Evolutionary conservation across 2,113 vertebrate species (phyloP).

Genomic region (Rhinoderma darwinii): DNA sequence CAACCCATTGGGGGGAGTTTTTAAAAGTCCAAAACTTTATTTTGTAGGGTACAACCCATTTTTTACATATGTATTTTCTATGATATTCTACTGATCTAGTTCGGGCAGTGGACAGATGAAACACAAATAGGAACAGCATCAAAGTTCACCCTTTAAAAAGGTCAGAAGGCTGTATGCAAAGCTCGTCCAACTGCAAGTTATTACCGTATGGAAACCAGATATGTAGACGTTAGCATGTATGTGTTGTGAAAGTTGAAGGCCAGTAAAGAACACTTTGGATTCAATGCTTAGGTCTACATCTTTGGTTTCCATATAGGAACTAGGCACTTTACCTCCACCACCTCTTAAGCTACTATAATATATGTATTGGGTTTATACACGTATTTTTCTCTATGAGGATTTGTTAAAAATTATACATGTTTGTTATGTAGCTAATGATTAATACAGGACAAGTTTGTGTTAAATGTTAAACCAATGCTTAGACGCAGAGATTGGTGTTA

Average conservation of each 20-base stretch:
- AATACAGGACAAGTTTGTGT: neutral
- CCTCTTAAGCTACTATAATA: neutral
- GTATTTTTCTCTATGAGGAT: neutral
- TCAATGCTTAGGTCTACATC: neutral
- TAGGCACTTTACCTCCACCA: neutral
- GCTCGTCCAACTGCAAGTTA: neutral
- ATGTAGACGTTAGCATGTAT: neutral
- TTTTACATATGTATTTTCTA: neutral
- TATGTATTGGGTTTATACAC: neutral
- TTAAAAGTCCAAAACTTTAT: neutral
- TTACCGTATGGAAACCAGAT: neutral
- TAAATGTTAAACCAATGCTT: slow-evolving; percentile 39
- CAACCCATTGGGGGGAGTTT: neutral
- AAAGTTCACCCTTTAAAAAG: neutral
- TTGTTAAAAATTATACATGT: neutral
- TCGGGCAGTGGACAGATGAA: neutral
- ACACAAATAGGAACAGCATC: neutral
- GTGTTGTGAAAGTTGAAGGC: neutral
- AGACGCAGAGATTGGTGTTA: slow-evolving; percentile 22
- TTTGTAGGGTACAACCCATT: neutral
- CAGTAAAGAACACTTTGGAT: too few species aligned
- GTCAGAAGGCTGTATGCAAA: neutral
- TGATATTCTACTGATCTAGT: too few species aligned
- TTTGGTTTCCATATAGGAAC: neutral
- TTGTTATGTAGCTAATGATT: neutral